These are phyloP conservation scores for Meloidogyne hapla DNA, from an alignment of 1,140 invertebrate genomes.

Conservation along the genomic window DNA sequence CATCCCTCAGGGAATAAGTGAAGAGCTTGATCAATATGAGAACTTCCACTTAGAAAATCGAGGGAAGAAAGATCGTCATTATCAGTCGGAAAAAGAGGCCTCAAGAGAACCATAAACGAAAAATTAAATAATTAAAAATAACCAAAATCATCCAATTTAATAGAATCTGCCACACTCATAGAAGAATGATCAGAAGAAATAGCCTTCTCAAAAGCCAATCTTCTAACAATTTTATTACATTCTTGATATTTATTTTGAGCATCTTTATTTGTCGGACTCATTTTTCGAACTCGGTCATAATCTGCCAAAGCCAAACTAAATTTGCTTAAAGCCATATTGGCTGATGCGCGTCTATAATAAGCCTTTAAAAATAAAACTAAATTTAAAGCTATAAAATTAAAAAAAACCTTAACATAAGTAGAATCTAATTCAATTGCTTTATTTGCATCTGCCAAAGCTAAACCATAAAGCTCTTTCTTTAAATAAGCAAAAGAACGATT, in stretches of 20 bases:
- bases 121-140: conserved; percentile 62
- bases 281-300: conserved; percentile 89
- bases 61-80: too few species aligned
- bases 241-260: conserved; percentile 87
- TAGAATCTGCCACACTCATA: conserved; percentile 79
- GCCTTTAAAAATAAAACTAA: conserved; percentile 34
- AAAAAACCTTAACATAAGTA: conserved; percentile 30
- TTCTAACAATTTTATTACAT: conserved; percentile 92
- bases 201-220: conserved; percentile 91
- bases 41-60: too few species aligned
- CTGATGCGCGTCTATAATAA: conserved; percentile 85
- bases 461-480: conserved; percentile 66
- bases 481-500: conserved; percentile 93
- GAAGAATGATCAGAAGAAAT: conserved; percentile 87
- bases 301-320: conserved; percentile 93
- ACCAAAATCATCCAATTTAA: conserved; percentile 88
- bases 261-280: conserved; percentile 86
- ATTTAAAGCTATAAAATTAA: conserved; percentile 71
- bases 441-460: conserved; percentile 84
- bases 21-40: too few species aligned
- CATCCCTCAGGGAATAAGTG: too few species aligned
- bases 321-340: conserved; percentile 94
- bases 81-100: too few species aligned
- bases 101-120: too few species aligned
- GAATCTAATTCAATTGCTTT: conserved; percentile 69